phyloP scores from a whole-genome alignment of 1,140 invertebrate species.

The Coelopa frigida region DNA sequence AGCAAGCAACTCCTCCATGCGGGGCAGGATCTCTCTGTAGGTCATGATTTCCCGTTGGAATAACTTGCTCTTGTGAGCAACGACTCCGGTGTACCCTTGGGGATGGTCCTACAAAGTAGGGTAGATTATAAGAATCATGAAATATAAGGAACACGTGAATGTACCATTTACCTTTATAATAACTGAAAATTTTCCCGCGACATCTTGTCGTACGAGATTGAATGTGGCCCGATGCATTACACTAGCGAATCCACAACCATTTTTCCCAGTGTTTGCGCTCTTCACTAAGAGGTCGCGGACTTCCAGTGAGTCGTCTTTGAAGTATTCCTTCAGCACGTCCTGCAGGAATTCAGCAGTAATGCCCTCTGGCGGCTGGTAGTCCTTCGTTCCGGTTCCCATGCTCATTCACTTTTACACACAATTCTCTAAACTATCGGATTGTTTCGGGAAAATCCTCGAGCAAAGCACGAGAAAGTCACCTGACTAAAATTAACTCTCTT shows the following conservation, averaged over 20 bases:
- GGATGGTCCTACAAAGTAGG: slow-evolving; percentile 28
- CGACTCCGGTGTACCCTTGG: slow-evolving; percentile 34
- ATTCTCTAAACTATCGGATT: neutral
- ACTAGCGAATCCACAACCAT: slow-evolving; percentile 31
- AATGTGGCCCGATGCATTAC: slow-evolving; percentile 39
- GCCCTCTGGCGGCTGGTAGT: slow-evolving; percentile 39
- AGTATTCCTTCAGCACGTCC: slow-evolving; percentile 41
- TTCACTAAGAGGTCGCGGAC: slow-evolving; percentile 33
- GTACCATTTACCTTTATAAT: slow-evolving; percentile 26
- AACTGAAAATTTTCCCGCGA: slow-evolving; percentile 35
- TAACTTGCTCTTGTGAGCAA: slow-evolving; percentile 36
- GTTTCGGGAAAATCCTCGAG: neutral
- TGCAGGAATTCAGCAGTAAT: slow-evolving; percentile 36
- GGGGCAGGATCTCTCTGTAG: slow-evolving; percentile 36
- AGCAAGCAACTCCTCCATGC: slow-evolving; percentile 28
- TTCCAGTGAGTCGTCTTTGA: slow-evolving; percentile 32
- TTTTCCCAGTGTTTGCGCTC: slow-evolving; percentile 23
- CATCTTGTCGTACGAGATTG: slow-evolving; percentile 28
- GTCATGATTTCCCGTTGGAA: slow-evolving; percentile 41
- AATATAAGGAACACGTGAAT: neutral
- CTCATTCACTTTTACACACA: slow-evolving; percentile 4
- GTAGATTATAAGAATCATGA: neutral
- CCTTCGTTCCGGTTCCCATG: slow-evolving; percentile 40
- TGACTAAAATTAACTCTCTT: slow-evolving; percentile 20
- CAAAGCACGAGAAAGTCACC: slow-evolving; percentile 26